Percentiles rank a stretch among this genome's conserved stretches.
Conservation (phyloP, 2,888 invertebrate species). For the Linyphia triangularis region DNA sequence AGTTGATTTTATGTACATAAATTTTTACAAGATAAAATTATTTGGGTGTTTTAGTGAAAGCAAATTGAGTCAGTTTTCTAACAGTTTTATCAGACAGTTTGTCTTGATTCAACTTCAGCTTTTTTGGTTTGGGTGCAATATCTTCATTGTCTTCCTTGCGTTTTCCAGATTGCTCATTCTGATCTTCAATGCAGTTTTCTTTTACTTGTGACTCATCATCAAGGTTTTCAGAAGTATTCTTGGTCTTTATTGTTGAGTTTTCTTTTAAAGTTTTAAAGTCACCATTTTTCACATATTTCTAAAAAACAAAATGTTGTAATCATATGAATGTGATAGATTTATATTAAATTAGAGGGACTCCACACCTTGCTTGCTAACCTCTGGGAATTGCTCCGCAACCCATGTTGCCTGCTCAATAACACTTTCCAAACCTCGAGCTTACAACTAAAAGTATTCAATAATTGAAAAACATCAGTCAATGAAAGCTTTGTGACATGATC, state of each 20-base stretch:
- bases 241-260: not conserved
- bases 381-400: too few relatives aligned
- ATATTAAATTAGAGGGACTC: too few relatives aligned
- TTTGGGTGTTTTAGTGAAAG: conserved; percentile 54
- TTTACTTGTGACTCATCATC: not conserved
- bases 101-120: conserved; percentile 6
- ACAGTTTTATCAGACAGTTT: conserved; percentile 51
- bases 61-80: conserved; percentile 64
- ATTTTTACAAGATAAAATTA: not conserved
- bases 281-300: conserved; percentile 25
- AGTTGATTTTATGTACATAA: not conserved
- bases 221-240: not conserved
- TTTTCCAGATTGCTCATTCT: not conserved
- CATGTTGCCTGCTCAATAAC: too few relatives aligned
- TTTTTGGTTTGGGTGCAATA: conserved; percentile 38
- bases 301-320: not conserved
- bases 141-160: conserved; percentile 29
- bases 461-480: too few relatives aligned
- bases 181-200: not conserved
- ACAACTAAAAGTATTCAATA: too few relatives aligned
- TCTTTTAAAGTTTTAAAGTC: not conserved
- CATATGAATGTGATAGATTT: too few relatives aligned
- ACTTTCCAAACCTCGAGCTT: too few relatives aligned
- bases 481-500: too few relatives aligned
- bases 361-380: too few relatives aligned